Evolutionary conservation across 2,888 invertebrate species (phyloP), one percentile per base, ranked within the genome.

Genomic region (Dascillus cervinus): DNA sequence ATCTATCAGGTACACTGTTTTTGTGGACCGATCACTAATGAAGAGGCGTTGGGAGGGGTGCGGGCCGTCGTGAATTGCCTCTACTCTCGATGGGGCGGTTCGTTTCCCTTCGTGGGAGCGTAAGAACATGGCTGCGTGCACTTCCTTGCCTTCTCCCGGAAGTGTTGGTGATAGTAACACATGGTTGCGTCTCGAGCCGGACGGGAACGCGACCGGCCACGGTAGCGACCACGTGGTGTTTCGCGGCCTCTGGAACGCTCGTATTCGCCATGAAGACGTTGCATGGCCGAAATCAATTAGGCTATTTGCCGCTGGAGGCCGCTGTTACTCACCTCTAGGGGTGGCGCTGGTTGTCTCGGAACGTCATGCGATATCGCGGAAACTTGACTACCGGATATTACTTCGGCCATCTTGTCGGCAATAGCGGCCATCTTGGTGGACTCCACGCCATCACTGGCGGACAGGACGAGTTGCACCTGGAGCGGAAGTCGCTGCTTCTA

Each of bases 1-100:
- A 21, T 34, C 23, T 9, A 29, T 26, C n/a, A 31, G n/a, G 24
- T 17, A 31, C 6, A 3, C 10, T 9, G 30, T 30, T 17, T 23
- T 15, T 8, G 22, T 20, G 6, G 11, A 6, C 8, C 2, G n/a
- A 11, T 34, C 34, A 3, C n/a, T 15, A 14, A 34, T 13, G 22
- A 22, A 29, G 4, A 34, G 25, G 20, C 29, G 34, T 13, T 20
- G 12, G 3, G 29, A 14, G 11, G 19, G 10, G 22, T 4, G 4
- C 1, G 9, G 11, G 11, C 13, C 6, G 12, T 29, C 22, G 22
- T 21, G 14, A 6, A 28, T 20, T 28, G 33, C 33, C 22, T 11
- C 12, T 28, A 33, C 13, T 22, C n/a, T n/a, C n/a, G n/a, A n/a
- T n/a, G n/a, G n/a, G n/a, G 28, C 27, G 10, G n/a, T 9, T 12